Evolutionary conservation across 2,888 invertebrate species (phyloP).

Genomic region (Lacanobia oleracea): DNA sequence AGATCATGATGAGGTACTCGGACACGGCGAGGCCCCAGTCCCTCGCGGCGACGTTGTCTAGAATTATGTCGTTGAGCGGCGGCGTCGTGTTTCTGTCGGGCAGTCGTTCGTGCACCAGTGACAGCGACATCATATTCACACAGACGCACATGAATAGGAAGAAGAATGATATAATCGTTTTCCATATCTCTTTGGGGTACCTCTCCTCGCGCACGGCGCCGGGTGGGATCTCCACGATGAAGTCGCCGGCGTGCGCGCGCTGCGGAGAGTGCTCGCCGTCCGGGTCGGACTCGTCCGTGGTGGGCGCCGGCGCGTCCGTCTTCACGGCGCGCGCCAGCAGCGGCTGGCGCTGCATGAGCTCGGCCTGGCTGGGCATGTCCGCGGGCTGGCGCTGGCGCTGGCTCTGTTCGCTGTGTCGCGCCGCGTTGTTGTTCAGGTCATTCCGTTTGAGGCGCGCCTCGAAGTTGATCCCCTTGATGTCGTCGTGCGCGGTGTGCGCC

Average conservation of each 20-base stretch:
- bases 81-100: constrained; percentile 94
- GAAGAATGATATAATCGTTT: constrained; percentile 91
- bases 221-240: constrained; percentile 89
- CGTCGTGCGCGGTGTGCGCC: constrained; percentile 82
- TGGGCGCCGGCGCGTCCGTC: constrained; percentile 81
- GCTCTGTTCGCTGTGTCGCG: constrained; percentile 69
- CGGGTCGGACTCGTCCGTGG: constrained; percentile 87
- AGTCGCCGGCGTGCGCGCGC: constrained; percentile 82
- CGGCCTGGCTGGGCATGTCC: constrained; percentile 88
- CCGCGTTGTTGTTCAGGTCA: constrained; percentile 90
- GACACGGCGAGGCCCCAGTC: constrained; percentile 96
- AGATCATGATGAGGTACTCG: constrained; percentile 96
- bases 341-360: constrained; percentile 89
- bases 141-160: constrained; percentile 87
- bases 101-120: constrained; percentile 96
- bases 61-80: constrained; percentile 95
- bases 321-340: constrained; percentile 86
- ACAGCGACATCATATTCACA: constrained; percentile 92
- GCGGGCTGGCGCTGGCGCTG: constrained; percentile 63
- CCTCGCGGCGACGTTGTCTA: constrained; percentile 93
- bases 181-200: constrained; percentile 96
- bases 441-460: constrained; percentile 85
- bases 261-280: constrained; percentile 86
- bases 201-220: constrained; percentile 93
- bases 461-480: constrained; percentile 88